Conservation (phyloP, 2,797 vertebrate genomes). For the Helarctos malayanus region DNA sequence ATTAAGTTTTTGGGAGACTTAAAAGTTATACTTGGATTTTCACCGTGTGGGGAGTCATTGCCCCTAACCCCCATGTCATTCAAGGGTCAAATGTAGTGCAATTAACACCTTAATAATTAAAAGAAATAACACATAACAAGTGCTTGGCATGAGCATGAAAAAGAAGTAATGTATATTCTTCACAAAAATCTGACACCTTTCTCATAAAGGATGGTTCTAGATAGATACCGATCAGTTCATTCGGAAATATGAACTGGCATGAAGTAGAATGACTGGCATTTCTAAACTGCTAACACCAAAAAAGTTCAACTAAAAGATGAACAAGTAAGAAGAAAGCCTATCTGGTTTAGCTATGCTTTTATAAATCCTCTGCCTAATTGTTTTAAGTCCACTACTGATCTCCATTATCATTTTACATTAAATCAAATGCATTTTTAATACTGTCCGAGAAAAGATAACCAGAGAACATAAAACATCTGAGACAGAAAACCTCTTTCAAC, state of each 20-base stretch:
- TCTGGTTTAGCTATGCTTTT: neutral
- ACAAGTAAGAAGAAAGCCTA: conserved; percentile 28
- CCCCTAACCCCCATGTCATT: neutral
- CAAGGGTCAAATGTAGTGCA: conserved; percentile 23
- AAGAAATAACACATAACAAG: neutral
- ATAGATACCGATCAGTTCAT: neutral
- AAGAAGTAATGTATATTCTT: neutral
- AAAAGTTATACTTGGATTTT: neutral
- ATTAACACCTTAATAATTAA: conserved; percentile 14
- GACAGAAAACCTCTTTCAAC: neutral
- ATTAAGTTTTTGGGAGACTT: neutral
- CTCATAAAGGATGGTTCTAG: neutral
- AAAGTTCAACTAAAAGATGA: conserved; percentile 33
- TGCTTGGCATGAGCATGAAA: neutral
- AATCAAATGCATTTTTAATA: neutral
- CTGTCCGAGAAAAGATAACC: neutral
- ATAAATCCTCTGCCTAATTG: neutral
- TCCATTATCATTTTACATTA: neutral
- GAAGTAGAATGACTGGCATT: neutral
- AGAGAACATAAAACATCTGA: neutral
- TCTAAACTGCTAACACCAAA: neutral
- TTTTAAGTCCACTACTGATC: neutral
- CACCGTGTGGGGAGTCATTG: neutral
- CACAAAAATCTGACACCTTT: neutral
- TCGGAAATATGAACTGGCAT: neutral